Evolutionary conservation across 1,140 invertebrate genomes (phyloP).

Genomic region (Ceratosolen solmsi): DNA sequence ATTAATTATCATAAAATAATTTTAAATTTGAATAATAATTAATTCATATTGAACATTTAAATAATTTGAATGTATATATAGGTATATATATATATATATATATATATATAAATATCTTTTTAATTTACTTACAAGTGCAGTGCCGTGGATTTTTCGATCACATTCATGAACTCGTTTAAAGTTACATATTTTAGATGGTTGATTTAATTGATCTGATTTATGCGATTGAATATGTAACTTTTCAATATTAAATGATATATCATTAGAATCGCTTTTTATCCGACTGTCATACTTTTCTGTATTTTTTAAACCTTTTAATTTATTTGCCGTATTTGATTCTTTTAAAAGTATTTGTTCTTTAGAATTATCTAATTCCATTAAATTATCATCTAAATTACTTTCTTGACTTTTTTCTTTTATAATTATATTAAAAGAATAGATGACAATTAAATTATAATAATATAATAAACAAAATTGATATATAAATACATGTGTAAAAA

Average conservation of each 20-base stretch:
- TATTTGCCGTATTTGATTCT: not conserved
- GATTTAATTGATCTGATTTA: not conserved
- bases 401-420: not conserved
- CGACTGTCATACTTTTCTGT: not conserved
- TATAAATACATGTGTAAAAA: too few relatives aligned
- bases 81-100: too few relatives aligned
- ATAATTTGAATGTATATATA: too few relatives aligned
- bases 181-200: not conserved
- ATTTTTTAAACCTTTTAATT: not conserved
- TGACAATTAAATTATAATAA: not conserved
- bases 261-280: not conserved
- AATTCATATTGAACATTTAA: not conserved
- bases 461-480: too few relatives aligned
- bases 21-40: not conserved
- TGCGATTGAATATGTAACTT: not conserved
- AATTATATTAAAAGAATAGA: not conserved
- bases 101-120: not conserved
- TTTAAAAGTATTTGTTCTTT: not conserved
- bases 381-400: not conserved
- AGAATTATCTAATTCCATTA: slow-evolving; percentile 15
- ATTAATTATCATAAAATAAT: not conserved
- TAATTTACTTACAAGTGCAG: not conserved
- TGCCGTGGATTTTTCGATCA: not conserved
- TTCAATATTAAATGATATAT: not conserved
- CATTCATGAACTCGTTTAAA: not conserved